Evolutionary conservation across 2,888 invertebrate species (phyloP).

Genomic region (Apamea epomidion): DNA sequence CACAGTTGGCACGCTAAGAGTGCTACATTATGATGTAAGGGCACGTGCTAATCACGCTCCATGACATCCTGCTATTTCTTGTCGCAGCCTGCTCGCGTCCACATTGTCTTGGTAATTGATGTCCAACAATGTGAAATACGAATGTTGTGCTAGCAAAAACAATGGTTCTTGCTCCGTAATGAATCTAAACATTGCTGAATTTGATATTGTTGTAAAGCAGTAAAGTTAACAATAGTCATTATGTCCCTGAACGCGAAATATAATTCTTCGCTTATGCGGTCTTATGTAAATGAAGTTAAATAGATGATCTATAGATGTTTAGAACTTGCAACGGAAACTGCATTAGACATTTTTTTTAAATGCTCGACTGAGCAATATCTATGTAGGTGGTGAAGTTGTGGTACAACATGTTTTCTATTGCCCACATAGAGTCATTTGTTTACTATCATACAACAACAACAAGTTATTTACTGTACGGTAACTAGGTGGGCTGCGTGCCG

Average conservation of each 20-base stretch:
- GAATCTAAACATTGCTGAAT: neutral
- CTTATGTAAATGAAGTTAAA: neutral
- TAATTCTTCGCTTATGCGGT: neutral
- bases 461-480: constrained; percentile 44
- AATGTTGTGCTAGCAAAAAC: constrained; percentile 6
- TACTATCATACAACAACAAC: constrained; percentile 40
- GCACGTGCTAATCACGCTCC: constrained; percentile 73
- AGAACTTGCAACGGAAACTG: constrained; percentile 8
- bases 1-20: constrained; percentile 79
- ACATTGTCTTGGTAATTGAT: constrained; percentile 34
- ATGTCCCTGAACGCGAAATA: neutral
- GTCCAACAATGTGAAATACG: constrained; percentile 10
- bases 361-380: neutral
- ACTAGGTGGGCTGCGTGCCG: constrained; percentile 11
- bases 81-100: constrained; percentile 27
- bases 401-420: constrained; percentile 16
- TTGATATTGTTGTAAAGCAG: neutral
- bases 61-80: constrained; percentile 67
- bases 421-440: constrained; percentile 41
- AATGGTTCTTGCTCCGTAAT: neutral
- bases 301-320: neutral
- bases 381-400: constrained; percentile 20
- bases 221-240: neutral
- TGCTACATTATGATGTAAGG: constrained; percentile 77
- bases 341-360: neutral